Conservation (phyloP, 1,140 invertebrate species). For the Pachyrhynchus sulphureomaculatus region DNA sequence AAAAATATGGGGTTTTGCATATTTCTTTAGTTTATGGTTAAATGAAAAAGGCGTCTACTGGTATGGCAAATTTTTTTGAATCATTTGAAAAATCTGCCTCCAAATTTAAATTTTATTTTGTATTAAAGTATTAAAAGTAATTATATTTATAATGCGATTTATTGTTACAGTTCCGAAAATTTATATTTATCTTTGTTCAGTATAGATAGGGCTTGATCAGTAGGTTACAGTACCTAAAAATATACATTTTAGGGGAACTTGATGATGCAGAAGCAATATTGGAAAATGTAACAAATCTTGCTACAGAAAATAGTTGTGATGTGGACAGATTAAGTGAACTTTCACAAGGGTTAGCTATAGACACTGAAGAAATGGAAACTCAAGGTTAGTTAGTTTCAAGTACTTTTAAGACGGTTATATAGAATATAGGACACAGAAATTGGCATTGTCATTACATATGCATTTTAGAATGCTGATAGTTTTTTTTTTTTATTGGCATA, state of each 20-base stretch:
- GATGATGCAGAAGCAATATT: not conserved
- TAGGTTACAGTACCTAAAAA: too few species aligned
- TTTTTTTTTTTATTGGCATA: too few species aligned
- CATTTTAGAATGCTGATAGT: too few species aligned
- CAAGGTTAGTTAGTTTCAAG: conserved; percentile 29
- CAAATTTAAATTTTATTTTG: conserved; percentile 21
- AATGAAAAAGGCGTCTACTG: conserved; percentile 28
- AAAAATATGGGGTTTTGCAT: not conserved
- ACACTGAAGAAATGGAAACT: conserved; percentile 40
- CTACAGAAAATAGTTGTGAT: conserved; percentile 36
- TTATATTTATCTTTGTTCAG: not conserved
- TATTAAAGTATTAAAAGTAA: not conserved
- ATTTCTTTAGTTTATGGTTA: not conserved
- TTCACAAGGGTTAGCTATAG: conserved; percentile 39
- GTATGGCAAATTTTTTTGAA: conserved; percentile 1
- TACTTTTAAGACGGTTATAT: too few species aligned
- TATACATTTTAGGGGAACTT: too few species aligned
- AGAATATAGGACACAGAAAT: too few species aligned
- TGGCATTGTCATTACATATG: too few species aligned
- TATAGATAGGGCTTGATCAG: too few species aligned
- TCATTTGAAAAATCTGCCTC: not conserved
- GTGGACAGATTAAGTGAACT: conserved; percentile 42
- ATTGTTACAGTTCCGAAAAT: too few species aligned
- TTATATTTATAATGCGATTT: not conserved
- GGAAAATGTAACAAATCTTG: not conserved